Percentiles rank a stretch among this genome's conserved stretches.
These are phyloP conservation scores for Hanleya hanleyi DNA, from an alignment of 2,888 invertebrate genomes.

Conservation along the genomic window DNA sequence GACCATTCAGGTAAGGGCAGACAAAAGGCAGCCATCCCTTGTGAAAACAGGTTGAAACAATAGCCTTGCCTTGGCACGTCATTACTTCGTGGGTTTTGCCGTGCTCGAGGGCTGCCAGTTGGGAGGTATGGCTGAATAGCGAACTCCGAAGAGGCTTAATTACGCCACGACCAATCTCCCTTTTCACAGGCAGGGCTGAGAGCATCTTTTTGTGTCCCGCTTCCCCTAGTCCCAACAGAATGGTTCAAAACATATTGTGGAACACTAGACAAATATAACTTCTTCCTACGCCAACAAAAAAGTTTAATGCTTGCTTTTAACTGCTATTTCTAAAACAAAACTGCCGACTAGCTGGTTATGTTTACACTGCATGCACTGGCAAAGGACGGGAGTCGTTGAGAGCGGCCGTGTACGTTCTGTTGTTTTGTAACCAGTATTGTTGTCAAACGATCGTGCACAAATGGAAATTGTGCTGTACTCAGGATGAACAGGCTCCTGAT, in stretches of 20 bases:
- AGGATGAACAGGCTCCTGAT: not conserved
- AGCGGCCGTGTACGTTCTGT: not conserved
- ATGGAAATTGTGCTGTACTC: not conserved
- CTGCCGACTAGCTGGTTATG: not conserved
- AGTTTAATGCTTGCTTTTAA: constrained; percentile 7
- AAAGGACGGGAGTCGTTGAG: not conserved
- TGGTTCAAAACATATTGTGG: constrained; percentile 6
- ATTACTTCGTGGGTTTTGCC: constrained; percentile 4
- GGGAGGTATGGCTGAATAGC: not conserved
- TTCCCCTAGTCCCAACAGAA: not conserved
- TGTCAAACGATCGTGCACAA: not conserved
- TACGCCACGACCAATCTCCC: not conserved
- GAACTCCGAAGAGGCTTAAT: not conserved
- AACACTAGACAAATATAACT: constrained; percentile 7
- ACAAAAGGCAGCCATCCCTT: not conserved
- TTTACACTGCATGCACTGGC: not conserved
- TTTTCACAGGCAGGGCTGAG: not conserved
- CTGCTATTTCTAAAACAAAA: constrained; percentile 9
- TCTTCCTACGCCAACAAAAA: not conserved
- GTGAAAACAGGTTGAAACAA: constrained; percentile 10
- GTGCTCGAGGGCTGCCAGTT: not conserved
- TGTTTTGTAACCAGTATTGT: constrained; percentile 3
- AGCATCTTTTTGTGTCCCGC: not conserved
- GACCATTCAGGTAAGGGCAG: not conserved
- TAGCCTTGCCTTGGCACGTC: not conserved